These are phyloP conservation scores for Phaedon cochleariae DNA, from an alignment of 2,888 invertebrate species.

Conservation along the genomic window DNA sequence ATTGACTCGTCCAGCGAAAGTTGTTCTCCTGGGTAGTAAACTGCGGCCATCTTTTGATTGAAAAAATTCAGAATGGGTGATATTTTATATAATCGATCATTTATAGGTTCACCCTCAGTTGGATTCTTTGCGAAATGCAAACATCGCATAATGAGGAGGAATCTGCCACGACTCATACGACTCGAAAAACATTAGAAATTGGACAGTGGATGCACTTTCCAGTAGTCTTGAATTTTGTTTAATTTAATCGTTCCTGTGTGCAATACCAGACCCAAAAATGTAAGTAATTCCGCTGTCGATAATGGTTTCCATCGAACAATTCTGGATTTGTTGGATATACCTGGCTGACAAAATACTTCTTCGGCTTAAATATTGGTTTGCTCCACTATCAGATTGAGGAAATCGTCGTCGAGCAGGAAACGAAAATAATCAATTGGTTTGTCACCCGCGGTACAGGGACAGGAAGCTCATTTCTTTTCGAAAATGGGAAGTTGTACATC, in stretches of 20 bases:
- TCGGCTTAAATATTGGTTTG: slow-evolving; percentile 6
- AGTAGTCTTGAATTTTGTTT: slow-evolving; percentile 10
- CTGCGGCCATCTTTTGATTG: slow-evolving; percentile 15
- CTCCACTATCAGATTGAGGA: background rate
- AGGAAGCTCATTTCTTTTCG: background rate
- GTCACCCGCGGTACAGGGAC: background rate
- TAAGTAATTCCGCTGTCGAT: background rate
- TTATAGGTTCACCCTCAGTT: background rate
- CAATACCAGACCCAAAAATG: background rate
- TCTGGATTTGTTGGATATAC: background rate
- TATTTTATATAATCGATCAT: slow-evolving; percentile 43
- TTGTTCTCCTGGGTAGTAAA: slow-evolving; percentile 32
- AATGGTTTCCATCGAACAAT: slow-evolving; percentile 1
- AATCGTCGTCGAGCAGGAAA: background rate
- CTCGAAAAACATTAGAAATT: slow-evolving; percentile 6
- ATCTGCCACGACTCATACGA: slow-evolving; percentile 13
- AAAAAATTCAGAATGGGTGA: slow-evolving; percentile 51
- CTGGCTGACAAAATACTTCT: background rate
- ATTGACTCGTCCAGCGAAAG: slow-evolving; percentile 34
- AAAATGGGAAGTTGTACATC: slow-evolving; percentile 1
- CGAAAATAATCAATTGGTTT: background rate
- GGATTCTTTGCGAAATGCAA: slow-evolving; percentile 18
- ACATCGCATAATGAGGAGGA: slow-evolving; percentile 10
- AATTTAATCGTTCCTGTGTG: background rate
- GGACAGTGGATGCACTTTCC: slow-evolving; percentile 13